These are phyloP conservation scores for Xanthostigma xanthostigma DNA, from an alignment of 2,888 invertebrate genomes.

Conservation along the genomic window DNA sequence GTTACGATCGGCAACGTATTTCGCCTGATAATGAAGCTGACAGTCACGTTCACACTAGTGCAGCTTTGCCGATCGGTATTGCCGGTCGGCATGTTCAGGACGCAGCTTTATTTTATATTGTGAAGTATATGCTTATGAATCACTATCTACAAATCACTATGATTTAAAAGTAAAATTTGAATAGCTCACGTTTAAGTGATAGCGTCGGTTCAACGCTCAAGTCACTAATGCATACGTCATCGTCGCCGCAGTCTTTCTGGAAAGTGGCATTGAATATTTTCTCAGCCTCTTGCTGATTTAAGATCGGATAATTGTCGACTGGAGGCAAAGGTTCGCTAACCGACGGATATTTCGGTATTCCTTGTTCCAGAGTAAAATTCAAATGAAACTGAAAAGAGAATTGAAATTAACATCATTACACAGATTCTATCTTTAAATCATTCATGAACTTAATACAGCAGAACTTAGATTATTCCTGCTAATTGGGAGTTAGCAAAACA, in stretches of 20 bases:
- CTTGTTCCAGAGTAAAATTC: constrained; percentile 66
- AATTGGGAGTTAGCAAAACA: too few species aligned
- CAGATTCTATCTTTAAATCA: constrained; percentile 3
- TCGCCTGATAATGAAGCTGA: too few species aligned
- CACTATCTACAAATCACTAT: too few species aligned
- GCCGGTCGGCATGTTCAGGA: too few species aligned
- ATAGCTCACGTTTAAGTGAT: constrained; percentile 22
- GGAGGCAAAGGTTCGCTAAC: constrained; percentile 42
- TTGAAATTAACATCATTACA: not conserved
- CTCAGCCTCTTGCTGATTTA: constrained; percentile 74
- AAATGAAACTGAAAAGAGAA: constrained; percentile 48
- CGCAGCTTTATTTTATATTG: too few species aligned
- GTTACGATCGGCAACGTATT: too few species aligned
- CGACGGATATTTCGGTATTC: constrained; percentile 38
- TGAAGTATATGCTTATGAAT: too few species aligned
- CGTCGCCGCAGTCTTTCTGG: constrained; percentile 80
- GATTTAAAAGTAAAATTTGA: not conserved
- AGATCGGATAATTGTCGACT: constrained; percentile 68
- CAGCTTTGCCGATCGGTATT: too few species aligned
- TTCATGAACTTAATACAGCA: not conserved
- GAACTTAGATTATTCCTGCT: too few species aligned
- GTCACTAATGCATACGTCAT: constrained; percentile 77
- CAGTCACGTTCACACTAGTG: too few species aligned
- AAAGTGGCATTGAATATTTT: constrained; percentile 71
- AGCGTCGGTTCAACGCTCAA: constrained; percentile 49